phyloP scores from a whole-genome alignment of 2,797 vertebrate species.

The Danio kyathit region DNA sequence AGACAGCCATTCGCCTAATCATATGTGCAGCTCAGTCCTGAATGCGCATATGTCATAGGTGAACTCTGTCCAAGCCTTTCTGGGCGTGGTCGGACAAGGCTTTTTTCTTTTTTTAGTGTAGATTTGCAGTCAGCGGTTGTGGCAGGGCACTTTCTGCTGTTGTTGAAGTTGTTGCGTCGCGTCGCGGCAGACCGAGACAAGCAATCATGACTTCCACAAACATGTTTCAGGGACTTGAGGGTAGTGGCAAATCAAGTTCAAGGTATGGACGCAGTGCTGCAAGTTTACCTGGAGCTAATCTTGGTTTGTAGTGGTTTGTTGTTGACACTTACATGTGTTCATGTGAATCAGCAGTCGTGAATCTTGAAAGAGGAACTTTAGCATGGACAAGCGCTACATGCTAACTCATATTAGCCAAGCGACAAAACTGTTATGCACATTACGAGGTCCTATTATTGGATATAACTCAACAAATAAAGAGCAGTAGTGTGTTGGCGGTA shows the following conservation, averaged over 20 bases:
- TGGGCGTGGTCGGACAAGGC: constrained; percentile 63
- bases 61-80: constrained; percentile 22
- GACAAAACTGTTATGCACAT: too few relatives aligned
- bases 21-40: background rate
- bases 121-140: constrained; percentile 57
- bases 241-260: constrained; percentile 79
- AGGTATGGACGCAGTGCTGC: constrained; percentile 75
- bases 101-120: constrained; percentile 39
- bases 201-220: constrained; percentile 83
- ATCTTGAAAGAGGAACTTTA: constrained; percentile 44
- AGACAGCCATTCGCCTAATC: background rate
- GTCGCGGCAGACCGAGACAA: constrained; percentile 50
- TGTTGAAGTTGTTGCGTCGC: constrained; percentile 66
- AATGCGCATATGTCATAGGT: background rate
- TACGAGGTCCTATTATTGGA: background rate
- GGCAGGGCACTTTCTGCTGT: constrained; percentile 4
- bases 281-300: background rate
- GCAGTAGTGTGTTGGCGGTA: background rate
- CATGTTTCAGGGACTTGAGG: constrained; percentile 84
- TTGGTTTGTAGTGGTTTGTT: background rate
- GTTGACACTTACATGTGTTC: constrained; percentile 6
- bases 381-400: constrained; percentile 18
- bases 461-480: background rate
- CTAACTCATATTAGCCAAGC: constrained; percentile 21
- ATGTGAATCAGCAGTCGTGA: background rate